phyloP scores from a whole-genome alignment of 2,797 vertebrate genomes.

The Morelia viridis region DNA sequence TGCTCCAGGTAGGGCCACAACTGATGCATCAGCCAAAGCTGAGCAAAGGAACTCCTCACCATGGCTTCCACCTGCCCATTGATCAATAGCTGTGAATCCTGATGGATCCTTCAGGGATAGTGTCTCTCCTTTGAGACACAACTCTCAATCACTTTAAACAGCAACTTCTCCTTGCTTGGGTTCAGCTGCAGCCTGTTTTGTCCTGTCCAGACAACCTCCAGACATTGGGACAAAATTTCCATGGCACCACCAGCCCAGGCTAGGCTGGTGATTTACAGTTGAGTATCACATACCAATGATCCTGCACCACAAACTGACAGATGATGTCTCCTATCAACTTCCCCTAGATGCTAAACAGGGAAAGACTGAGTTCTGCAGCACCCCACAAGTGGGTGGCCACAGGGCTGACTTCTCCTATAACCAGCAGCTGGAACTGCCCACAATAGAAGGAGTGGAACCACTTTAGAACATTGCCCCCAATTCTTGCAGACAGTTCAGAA shows the following conservation, averaged over 20 bases:
- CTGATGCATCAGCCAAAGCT: neutral
- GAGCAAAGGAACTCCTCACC: neutral
- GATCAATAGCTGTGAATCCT: neutral
- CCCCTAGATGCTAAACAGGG: no score
- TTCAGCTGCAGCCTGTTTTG: neutral
- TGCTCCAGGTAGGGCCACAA: no score
- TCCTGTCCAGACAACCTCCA: neutral
- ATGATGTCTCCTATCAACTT: neutral
- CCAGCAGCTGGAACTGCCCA: neutral
- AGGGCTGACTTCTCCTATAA: neutral
- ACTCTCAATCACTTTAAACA: neutral
- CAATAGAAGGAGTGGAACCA: neutral
- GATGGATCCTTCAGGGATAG: neutral
- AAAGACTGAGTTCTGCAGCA: no score
- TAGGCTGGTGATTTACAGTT: neutral
- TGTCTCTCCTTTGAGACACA: neutral
- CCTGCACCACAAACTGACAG: neutral
- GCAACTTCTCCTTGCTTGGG: neutral
- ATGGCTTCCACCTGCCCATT: neutral
- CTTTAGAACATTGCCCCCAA: neutral
- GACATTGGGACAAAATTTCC: neutral
- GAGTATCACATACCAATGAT: neutral
- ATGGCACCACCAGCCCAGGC: neutral
- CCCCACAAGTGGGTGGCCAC: no score
- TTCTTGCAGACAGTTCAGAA: neutral